A percentile compares a stretch with the other conserved stretches of the same genome.
Conservation (phyloP, 2,797 vertebrate genomes). For the Poeciliopsis turneri region DNA sequence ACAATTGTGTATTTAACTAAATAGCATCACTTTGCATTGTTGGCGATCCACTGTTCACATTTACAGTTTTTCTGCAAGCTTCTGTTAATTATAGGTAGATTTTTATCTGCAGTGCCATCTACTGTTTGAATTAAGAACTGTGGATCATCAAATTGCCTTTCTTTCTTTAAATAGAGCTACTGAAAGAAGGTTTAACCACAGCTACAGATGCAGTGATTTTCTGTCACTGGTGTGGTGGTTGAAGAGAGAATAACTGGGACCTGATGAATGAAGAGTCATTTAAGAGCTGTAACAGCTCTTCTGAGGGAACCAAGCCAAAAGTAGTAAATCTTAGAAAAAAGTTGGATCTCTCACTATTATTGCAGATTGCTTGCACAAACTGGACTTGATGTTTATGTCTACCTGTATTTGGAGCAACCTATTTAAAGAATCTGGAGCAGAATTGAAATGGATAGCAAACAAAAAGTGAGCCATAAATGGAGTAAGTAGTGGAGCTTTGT, state of each 20-base stretch:
- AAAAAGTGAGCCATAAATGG: background rate
- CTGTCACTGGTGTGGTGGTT: background rate
- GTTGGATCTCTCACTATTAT: background rate
- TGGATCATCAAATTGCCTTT: background rate
- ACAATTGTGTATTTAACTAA: background rate
- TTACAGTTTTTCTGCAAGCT: background rate
- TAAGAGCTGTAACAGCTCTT: background rate
- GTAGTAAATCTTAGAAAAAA: background rate
- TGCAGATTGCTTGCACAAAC: background rate
- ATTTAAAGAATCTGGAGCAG: background rate
- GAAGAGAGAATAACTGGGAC: background rate
- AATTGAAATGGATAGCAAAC: background rate
- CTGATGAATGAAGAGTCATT: background rate
- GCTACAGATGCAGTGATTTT: background rate
- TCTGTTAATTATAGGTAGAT: background rate
- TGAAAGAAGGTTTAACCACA: background rate
- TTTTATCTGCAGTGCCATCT: background rate
- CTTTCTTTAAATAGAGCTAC: background rate
- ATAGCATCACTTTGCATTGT: background rate
- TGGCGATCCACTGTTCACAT: background rate
- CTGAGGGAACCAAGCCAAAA: background rate
- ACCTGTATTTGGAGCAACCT: background rate
- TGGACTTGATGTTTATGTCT: background rate
- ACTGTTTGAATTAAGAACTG: background rate
- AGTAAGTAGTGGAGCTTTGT: background rate